Base-by-base conservation (phyloP, 2,797 vertebrate species). In the Mergus octosetaceus region DNA sequence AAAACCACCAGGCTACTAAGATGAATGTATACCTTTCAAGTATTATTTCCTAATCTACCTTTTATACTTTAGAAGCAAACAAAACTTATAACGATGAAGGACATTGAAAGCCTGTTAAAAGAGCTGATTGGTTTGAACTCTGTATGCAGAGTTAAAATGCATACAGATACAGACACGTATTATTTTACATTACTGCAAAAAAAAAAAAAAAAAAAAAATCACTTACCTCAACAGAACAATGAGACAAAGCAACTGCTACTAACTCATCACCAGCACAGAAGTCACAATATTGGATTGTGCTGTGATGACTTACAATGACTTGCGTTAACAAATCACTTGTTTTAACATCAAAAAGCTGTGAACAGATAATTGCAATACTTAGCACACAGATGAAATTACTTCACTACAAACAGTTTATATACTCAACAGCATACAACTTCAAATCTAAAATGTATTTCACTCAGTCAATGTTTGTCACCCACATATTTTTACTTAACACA, bases 141-240 rank as follows among this genome's bases (percentile, higher is more conserved):
- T 62, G 22, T 34, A n/a, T 21, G 77, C 69, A 22, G 86, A 85
- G 39, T 19, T 51, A 49, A 49, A 49, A 49, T 8, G 47, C 47
- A 25, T 49, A 49, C 47, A 49, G 13, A 49, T 49, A 13, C 47
- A 49, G 24, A 54, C 30, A 89, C 72, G 2, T 11, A 60, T 32
- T 1, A 47, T 30, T 85, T 78, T 45, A 54, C 49, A 69, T 16
- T 8, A 8, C 24, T 85, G 54, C 34, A 93, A 75, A 78, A 38
- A 43, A 28, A 80, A 79, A 78, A 38, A 43, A 28, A 80, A 79
- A 34, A 39, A 24, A 47, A 21, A 49, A 81, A 79, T 47, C 47
- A 85, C 92, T 97, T 97, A 99, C 99, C 99, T 99, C 99, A 75
- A 99, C 98, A 45, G 98, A 98, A 64, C 98, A 99, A 92, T 99